Evolutionary conservation across 2,113 vertebrate species (phyloP).

Genomic region (Bufo gargarizans): DNA sequence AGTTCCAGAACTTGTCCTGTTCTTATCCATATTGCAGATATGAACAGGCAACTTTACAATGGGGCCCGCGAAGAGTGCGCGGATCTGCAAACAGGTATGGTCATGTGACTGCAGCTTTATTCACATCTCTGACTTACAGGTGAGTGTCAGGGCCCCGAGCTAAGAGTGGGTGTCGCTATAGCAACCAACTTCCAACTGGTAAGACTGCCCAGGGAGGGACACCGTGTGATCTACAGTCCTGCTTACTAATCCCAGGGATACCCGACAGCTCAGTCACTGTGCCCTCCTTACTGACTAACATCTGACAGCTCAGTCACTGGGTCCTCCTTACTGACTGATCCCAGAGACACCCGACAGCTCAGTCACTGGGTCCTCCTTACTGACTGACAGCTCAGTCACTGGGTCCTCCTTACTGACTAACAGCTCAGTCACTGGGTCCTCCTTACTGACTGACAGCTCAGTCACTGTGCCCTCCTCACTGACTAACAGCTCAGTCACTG

Average conservation of each 20-base stretch:
- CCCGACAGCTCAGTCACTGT: background rate
- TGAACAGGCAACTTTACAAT: too few relatives aligned
- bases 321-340: background rate
- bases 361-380: background rate
- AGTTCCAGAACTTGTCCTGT: too few relatives aligned
- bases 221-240: background rate
- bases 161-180: too few relatives aligned
- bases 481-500: too few relatives aligned
- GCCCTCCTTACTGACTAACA: background rate
- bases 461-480: too few relatives aligned
- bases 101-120: too few relatives aligned
- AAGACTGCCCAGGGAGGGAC: background rate
- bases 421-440: background rate
- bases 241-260: background rate
- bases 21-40: too few relatives aligned
- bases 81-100: too few relatives aligned
- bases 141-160: too few relatives aligned
- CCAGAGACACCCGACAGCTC: background rate
- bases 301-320: fast-evolving
- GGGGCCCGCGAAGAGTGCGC: too few relatives aligned
- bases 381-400: background rate
- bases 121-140: too few relatives aligned
- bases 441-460: background rate
- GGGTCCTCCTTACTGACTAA: background rate
- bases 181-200: too few relatives aligned